phyloP scores from a whole-genome alignment of 2,888 invertebrate species.

The Cataglyphis cursor region DNA sequence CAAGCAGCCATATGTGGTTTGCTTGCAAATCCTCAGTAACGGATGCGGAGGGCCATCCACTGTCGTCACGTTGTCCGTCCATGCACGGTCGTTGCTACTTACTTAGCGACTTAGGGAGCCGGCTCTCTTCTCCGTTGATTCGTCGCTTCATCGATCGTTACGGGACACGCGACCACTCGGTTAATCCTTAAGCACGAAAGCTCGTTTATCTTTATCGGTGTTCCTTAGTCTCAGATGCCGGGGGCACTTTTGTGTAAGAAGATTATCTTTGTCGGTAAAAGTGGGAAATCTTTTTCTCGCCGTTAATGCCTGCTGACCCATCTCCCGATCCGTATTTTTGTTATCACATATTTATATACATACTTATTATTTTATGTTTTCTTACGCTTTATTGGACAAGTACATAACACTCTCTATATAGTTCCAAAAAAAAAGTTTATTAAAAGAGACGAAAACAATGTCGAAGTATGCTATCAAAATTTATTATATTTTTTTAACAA shows the following conservation, averaged over 20 bases:
- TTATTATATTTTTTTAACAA: background rate
- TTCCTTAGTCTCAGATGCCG: slow-evolving; percentile 40
- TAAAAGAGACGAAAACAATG: background rate
- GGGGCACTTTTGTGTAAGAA: slow-evolving; percentile 50
- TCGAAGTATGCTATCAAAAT: background rate
- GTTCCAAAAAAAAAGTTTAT: background rate
- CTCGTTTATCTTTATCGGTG: slow-evolving; percentile 55
- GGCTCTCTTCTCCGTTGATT: slow-evolving; percentile 35
- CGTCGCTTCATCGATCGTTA: slow-evolving; percentile 51
- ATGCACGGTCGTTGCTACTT: slow-evolving; percentile 46
- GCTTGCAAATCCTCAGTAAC: slow-evolving; percentile 9
- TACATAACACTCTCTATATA: background rate
- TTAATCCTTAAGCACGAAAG: slow-evolving; percentile 53
- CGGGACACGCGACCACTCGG: slow-evolving; percentile 47
- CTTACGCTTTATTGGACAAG: background rate
- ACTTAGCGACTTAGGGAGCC: slow-evolving; percentile 33
- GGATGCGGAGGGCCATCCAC: background rate
- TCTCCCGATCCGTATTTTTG: background rate
- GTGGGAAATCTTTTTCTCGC: slow-evolving; percentile 33
- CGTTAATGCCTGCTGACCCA: slow-evolving; percentile 5
- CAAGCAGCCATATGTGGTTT: background rate
- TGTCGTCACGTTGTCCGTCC: slow-evolving; percentile 30
- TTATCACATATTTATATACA: slow-evolving; percentile 9
- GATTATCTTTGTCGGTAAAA: slow-evolving; percentile 47
- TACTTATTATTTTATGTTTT: background rate